Percentiles rank a stretch among this genome's conserved stretches.
Conservation (phyloP, 2,888 invertebrate species). For the Sycophila texana region DNA sequence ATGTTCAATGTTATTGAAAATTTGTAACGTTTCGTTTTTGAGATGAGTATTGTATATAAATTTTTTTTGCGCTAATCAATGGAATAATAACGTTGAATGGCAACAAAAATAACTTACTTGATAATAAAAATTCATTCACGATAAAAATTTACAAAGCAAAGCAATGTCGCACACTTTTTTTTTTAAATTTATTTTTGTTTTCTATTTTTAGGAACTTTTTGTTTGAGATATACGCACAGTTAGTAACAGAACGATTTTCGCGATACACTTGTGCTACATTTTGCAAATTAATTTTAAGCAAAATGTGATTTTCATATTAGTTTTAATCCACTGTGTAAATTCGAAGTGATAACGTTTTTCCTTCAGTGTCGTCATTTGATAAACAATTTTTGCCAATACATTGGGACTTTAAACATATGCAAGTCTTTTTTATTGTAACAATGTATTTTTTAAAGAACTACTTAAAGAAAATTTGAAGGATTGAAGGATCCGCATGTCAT, state of each 20-base stretch:
- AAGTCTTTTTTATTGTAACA: not conserved
- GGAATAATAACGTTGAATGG: not conserved
- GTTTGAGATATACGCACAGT: not conserved
- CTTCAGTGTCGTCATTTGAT: constrained; percentile 12
- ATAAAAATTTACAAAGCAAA: no score
- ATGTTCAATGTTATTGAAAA: not conserved
- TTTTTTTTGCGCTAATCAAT: not conserved
- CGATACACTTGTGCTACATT: constrained; percentile 17
- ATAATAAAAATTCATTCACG: no score
- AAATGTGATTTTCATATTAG: constrained; percentile 38
- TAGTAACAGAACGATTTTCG: constrained; percentile 27
- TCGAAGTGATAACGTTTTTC: constrained; percentile 23
- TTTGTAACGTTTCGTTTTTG: not conserved
- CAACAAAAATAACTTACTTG: no score
- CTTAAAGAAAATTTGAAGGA: constrained; percentile 25
- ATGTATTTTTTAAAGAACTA: constrained; percentile 29
- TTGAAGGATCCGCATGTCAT: constrained; percentile 12
- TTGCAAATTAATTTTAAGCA: constrained; percentile 15
- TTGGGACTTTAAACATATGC: constrained; percentile 10
- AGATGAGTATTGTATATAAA: not conserved
- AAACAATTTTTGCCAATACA: constrained; percentile 16
- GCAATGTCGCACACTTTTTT: not conserved
- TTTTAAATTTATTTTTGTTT: not conserved
- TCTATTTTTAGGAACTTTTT: not conserved
- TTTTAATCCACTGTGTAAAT: constrained; percentile 11